Evolutionary conservation across 2,797 vertebrate genomes (phyloP), one percentile per base, ranked within the genome.

Genomic region (Manis pentadactyla): DNA sequence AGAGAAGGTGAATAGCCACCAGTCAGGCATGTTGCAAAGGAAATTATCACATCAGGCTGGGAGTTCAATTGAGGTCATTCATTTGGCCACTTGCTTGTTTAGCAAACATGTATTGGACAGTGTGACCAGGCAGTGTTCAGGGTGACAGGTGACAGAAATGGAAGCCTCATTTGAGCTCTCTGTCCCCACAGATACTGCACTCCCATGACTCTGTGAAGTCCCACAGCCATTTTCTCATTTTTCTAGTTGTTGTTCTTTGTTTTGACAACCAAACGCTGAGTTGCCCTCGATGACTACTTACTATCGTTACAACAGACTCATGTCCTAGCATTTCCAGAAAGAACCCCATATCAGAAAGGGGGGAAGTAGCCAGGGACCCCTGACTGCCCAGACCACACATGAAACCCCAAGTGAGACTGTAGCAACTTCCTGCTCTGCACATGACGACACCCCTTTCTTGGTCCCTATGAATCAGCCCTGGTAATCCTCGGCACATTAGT

Each of bases 181-280:
- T 9, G 1, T 81, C 27, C 23, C 46, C 10, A 0, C 6, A 8
- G 5, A 23, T 19, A 13, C 27, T 3, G 11, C 13, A 7, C 0
- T 66, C 17, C 12, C 23, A n/a, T 11, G 13, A 57, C n/a, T 68
- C 89, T 37, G n/a, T 15, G 12, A 59, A 53, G 51, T 37, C 29
- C 55, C 46, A 46, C 46, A 46, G 46, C 11, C 10, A 46, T 46
- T 46, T 46, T 46, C 46, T 46, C 12, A 4, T 7, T 11, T 57
- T 73, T 84, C 79, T 77, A 15, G 23, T 15, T 15, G 25, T 59
- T 31, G 37, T 10, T 64, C 13, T 81, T 66, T 96, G 95, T 90
- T 97, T 95, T 95, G 94, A 93, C 81, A 23, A 86, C 92, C 73
- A 95, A 90, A 93, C 63, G 31, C 13, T 27, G 42, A 71, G 31